Conservation (phyloP, 2,113 vertebrate genomes). For the Onychorhynchus coronatus region DNA sequence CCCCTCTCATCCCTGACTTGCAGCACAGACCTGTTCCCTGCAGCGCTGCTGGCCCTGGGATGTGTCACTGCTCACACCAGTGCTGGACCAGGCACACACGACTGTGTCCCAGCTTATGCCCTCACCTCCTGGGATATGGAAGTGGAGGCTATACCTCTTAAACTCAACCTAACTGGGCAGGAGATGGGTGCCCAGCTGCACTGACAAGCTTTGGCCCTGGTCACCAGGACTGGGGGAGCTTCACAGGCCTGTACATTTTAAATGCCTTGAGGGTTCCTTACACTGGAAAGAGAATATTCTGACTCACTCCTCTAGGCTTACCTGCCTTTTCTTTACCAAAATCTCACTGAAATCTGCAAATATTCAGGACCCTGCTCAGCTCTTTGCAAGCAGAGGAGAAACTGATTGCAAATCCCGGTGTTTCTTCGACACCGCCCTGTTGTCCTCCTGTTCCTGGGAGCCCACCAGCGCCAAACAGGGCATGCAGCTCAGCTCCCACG, state of each 20-base stretch:
- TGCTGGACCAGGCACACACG: neutral
- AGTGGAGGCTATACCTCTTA: fast-evolving
- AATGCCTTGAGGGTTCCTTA: neutral
- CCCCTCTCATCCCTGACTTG: neutral
- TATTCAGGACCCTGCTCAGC: neutral
- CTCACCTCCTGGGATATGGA: neutral
- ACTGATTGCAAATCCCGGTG: neutral
- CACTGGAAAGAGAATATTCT: neutral
- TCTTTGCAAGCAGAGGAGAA: neutral
- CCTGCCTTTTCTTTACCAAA: neutral
- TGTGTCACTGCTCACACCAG: fast-evolving
- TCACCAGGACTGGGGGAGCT: neutral
- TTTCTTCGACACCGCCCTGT: neutral
- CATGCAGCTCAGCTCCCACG: neutral
- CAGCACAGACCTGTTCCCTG: neutral
- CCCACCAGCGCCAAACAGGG: neutral
- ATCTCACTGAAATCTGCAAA: neutral
- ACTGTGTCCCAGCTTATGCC: neutral
- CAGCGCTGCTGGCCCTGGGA: neutral
- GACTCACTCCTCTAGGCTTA: neutral
- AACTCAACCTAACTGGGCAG: neutral
- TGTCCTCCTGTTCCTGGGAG: neutral
- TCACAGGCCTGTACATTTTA: neutral
- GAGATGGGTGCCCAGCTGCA: neutral
- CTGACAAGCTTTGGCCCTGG: neutral